A percentile compares a stretch with the other conserved stretches of the same genome.
Conservation (phyloP, 2,113 vertebrate species). For the Coracopsis vasa region DNA sequence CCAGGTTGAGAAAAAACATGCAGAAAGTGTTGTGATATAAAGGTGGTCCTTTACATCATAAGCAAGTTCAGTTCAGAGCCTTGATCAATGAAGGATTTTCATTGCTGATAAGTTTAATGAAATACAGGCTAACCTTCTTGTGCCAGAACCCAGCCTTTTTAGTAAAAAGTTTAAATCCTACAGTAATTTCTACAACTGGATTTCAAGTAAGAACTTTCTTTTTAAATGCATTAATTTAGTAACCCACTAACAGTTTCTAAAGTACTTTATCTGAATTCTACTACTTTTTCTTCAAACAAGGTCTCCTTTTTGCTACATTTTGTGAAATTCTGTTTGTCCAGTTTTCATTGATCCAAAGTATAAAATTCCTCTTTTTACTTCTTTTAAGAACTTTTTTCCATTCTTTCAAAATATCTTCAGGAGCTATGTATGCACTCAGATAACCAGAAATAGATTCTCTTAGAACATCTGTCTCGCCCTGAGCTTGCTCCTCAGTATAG, state of each 20-base stretch:
- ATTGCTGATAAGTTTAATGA: not conserved
- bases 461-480: not conserved
- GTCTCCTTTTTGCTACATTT: not conserved
- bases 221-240: not conserved
- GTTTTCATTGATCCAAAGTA: not conserved
- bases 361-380: not conserved
- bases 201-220: not conserved
- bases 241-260: not conserved
- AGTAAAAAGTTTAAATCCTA: not conserved
- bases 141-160: not conserved
- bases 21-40: not conserved
- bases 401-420: slow-evolving; percentile 17
- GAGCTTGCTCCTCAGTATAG: not conserved
- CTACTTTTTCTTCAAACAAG: not conserved
- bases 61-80: not conserved
- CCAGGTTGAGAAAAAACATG: not conserved
- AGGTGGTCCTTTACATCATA: not conserved
- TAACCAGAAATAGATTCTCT: slow-evolving; percentile 43
- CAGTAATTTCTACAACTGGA: not conserved
- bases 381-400: not conserved
- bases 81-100: not conserved
- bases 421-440: not conserved
- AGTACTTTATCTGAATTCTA: not conserved
- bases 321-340: slow-evolving; percentile 27
- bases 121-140: not conserved